phyloP scores from a whole-genome alignment of 2,113 vertebrate species.

The Varanus komodoensis region DNA sequence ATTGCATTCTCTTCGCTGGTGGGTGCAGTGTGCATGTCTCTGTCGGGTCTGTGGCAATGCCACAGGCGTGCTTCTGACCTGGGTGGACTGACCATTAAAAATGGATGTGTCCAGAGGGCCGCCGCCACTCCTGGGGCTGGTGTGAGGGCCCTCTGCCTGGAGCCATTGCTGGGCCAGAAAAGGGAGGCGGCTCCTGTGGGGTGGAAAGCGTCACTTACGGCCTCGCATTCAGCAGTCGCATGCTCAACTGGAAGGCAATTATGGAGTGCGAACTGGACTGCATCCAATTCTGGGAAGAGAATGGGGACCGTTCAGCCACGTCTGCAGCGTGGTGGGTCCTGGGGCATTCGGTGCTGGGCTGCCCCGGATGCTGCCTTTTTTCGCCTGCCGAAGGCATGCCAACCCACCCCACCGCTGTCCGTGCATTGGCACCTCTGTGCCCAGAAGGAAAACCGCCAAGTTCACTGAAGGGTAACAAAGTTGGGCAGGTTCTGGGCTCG shows the following conservation, averaged over 20 bases:
- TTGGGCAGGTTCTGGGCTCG: not conserved
- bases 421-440: not conserved
- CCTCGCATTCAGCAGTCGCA: not conserved
- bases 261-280: not conserved
- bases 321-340: not conserved
- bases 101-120: not conserved
- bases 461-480: not conserved
- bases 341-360: too few species aligned
- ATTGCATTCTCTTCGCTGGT: not conserved
- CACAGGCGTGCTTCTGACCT: not conserved
- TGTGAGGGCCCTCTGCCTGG: not conserved
- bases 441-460: not conserved
- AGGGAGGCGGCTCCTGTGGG: not conserved
- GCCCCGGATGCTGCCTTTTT: not conserved
- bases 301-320: not conserved
- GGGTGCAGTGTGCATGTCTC: not conserved
- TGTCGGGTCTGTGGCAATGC: not conserved
- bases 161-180: not conserved
- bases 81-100: not conserved
- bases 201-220: not conserved
- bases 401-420: not conserved
- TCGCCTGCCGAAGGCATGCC: not conserved
- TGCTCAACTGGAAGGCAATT: not conserved
- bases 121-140: not conserved
- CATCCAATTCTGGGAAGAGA: not conserved